Base-by-base conservation (phyloP, 2,888 invertebrate species). In the Prionchulus punctatus region DNA sequence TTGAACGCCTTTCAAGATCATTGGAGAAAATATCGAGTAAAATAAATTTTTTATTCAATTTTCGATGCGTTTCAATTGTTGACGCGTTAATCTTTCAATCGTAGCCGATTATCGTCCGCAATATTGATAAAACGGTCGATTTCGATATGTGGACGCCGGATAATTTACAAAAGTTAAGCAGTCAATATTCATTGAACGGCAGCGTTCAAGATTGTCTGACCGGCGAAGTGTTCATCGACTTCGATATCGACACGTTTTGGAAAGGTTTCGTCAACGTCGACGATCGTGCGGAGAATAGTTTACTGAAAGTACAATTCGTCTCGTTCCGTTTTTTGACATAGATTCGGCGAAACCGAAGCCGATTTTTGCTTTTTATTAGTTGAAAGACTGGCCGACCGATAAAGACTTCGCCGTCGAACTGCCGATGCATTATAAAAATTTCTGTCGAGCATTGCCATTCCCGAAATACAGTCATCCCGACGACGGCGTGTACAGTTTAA, bases 371-470 rank as follows among this genome's bases (percentile, higher is more conserved):
- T n/a, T n/a, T n/a, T 61, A 73, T 54, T 94, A 96, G 72, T 75
- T 96, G 42, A 92, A 94, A 71, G 94, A 96, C 76, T 96, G 94
- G 94, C 94, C 94, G 0, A 87, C 91, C 0, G 86, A 86, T 30
- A 89, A 89, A 66, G 91, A 91, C 72, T 91, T 92, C 72, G 85
- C 87, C 4, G 89, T 90, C 68, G 77, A 89, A 58, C 63, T 78
- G 59, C 77, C 78, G 1, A 79, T 82, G 4, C 80, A 92, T 51
- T 94, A 85, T 74, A 79, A 81, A 59, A 90, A 94, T 72, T 78
- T 94, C 53, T 88, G 88, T 86, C 81, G 82, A 61, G 85, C 83
- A 25, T 75, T 94, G 49, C 94, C 94, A 0, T 76, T 96, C 62
- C 79, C 83, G 4, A 88, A 92, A 67, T 96, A 96, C 75, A 92